phyloP scores from a whole-genome alignment of 2,113 vertebrate genomes.

The Puntigrus tetrazona region DNA sequence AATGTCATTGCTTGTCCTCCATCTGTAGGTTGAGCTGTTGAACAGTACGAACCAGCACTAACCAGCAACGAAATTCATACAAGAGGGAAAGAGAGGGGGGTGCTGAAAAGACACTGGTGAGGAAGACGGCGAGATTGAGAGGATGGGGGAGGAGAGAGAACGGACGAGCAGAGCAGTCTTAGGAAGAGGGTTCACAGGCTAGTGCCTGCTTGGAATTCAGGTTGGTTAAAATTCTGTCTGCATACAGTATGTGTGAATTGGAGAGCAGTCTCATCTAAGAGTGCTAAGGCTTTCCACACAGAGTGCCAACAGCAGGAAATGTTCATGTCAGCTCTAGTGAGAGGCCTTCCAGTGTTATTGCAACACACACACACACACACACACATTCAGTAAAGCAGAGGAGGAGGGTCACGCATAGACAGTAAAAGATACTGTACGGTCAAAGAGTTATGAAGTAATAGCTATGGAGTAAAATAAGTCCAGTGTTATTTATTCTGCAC shows the following conservation, averaged over 20 bases:
- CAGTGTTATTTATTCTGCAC: neutral
- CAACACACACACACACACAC: conserved; percentile 21
- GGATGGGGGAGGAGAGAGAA: conserved; percentile 31
- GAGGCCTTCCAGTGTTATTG: neutral
- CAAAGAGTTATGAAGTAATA: neutral
- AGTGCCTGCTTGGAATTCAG: conserved; percentile 36
- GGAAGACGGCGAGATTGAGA: conserved; percentile 24
- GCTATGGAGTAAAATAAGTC: neutral
- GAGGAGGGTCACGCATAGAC: neutral
- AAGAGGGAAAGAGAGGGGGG: neutral
- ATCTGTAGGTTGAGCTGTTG: neutral
- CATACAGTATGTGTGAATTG: conserved; percentile 45
- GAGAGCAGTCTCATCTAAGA: conserved; percentile 41
- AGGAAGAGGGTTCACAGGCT: neutral
- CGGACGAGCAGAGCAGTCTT: neutral
- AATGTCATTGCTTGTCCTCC: neutral
- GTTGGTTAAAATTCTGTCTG: conserved; percentile 50
- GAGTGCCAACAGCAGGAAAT: conserved; percentile 29
- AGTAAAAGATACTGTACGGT: neutral
- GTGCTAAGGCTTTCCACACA: conserved; percentile 38
- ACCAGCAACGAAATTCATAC: neutral
- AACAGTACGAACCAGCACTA: neutral
- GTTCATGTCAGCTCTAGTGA: conserved; percentile 15
- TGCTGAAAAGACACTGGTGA: neutral
- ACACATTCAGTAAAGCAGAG: neutral